These are phyloP conservation scores for Drosophila tropicalis DNA, from an alignment of 1,140 invertebrate species.

Conservation along the genomic window DNA sequence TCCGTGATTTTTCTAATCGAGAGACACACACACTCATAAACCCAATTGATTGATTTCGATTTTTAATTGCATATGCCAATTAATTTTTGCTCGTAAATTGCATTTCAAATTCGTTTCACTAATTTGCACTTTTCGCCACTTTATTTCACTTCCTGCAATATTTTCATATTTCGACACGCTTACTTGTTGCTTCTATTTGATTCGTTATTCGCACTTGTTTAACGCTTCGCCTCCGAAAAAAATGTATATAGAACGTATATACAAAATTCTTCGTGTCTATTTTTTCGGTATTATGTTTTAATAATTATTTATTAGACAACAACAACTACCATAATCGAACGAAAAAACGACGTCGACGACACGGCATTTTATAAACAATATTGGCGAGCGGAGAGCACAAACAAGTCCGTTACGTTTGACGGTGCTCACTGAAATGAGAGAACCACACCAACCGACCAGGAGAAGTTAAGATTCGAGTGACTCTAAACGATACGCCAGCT, in stretches of 20 bases:
- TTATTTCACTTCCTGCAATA: conserved; percentile 4
- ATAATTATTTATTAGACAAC: conserved; percentile 35
- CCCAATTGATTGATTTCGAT: conserved; percentile 4
- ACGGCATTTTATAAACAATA: conserved; percentile 28
- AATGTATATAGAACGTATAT: conserved; percentile 1
- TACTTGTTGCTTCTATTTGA: conserved; percentile 58
- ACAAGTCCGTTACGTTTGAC: conserved; percentile 46
- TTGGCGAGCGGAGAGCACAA: conserved; percentile 15
- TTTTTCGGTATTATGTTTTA: conserved; percentile 25
- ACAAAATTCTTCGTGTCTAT: conserved; percentile 38
- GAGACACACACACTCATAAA: background rate
- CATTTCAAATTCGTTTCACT: conserved; percentile 50
- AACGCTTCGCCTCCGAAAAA: background rate
- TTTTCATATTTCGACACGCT: conserved; percentile 24
- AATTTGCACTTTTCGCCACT: conserved; percentile 46
- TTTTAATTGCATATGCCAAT: conserved; percentile 58
- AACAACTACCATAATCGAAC: conserved; percentile 10
- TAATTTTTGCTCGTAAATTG: conserved; percentile 42
- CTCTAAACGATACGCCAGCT: conserved; percentile 23
- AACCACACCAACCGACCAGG: background rate
- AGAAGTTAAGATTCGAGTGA: conserved; percentile 25
- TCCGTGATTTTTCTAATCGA: background rate
- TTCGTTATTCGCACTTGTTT: conserved; percentile 32
- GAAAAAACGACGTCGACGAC: background rate
- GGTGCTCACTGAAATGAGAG: conserved; percentile 35